These are phyloP conservation scores for Taeniopygia guttata DNA, from an alignment of 2,797 vertebrate genomes.

Conservation along the genomic window DNA sequence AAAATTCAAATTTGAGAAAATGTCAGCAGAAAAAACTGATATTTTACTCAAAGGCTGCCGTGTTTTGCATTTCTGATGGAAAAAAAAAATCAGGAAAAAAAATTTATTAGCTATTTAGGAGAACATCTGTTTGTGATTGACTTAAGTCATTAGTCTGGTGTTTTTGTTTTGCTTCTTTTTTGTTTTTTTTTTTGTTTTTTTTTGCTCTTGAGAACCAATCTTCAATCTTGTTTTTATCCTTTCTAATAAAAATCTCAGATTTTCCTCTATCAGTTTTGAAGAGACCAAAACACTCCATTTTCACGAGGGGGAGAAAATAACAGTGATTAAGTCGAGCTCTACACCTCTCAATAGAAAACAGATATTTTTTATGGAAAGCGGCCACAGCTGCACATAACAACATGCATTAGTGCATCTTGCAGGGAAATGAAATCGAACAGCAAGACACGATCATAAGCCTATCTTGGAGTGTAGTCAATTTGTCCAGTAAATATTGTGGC, in stretches of 20 bases:
- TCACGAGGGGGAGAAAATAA: neutral
- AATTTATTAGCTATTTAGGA: constrained; percentile 37
- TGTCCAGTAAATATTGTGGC: constrained; percentile 60
- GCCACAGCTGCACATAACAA: constrained; percentile 65
- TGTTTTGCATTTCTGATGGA: constrained; percentile 25
- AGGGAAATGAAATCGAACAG: constrained; percentile 68
- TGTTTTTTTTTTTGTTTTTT: neutral
- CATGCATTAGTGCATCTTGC: constrained; percentile 61
- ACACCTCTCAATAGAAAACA: constrained; percentile 30
- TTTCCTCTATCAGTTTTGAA: neutral
- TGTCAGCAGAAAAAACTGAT: neutral
- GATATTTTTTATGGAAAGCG: constrained; percentile 27
- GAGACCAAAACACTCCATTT: neutral
- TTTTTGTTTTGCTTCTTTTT: neutral
- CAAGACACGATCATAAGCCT: constrained; percentile 38
- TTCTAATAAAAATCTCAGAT: neutral
- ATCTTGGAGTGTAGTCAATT: constrained; percentile 64
- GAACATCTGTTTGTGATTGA: constrained; percentile 63
- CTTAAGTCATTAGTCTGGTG: constrained; percentile 52
- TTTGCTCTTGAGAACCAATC: neutral
- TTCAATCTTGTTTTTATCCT: neutral
- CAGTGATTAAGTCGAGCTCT: neutral
- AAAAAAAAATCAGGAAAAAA: constrained; percentile 6
- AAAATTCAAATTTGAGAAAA: neutral
- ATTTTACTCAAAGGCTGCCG: neutral